Conservation (phyloP, 2,113 vertebrate species). For the Pterocles burchelli region DNA sequence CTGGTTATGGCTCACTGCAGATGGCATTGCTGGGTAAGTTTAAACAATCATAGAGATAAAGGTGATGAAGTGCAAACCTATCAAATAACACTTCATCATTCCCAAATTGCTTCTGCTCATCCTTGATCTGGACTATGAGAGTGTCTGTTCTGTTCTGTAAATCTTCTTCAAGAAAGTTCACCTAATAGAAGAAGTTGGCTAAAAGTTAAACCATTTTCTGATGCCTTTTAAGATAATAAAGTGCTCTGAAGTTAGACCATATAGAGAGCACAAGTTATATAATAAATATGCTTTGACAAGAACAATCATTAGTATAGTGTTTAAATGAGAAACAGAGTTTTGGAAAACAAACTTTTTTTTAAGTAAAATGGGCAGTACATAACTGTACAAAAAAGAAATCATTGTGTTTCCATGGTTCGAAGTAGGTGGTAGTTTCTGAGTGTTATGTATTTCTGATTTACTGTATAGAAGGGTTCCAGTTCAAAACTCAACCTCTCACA, state of each 20-base stretch:
- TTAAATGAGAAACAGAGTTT: not conserved
- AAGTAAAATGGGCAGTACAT: not conserved
- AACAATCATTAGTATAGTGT: not conserved
- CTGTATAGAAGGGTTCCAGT: not conserved
- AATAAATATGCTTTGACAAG: not conserved
- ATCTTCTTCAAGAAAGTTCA: not conserved
- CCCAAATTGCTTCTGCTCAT: not conserved
- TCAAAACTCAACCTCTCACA: not conserved
- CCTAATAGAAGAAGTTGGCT: not conserved
- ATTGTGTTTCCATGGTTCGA: not conserved
- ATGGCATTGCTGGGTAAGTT: not conserved
- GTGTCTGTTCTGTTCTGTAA: not conserved
- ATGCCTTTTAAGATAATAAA: not conserved
- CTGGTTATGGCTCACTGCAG: not conserved
- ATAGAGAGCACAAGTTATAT: not conserved
- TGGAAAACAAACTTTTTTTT: not conserved
- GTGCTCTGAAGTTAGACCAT: not conserved
- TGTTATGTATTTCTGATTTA: not conserved
- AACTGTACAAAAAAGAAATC: not conserved
- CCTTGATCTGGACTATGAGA: not conserved
- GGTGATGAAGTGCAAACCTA: not conserved
- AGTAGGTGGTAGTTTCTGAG: not conserved
- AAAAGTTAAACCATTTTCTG: not conserved
- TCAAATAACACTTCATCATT: not conserved
- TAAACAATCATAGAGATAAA: not conserved